phyloP scores from a whole-genome alignment of 2,888 invertebrate genomes.

The Calameuta idolon region DNA sequence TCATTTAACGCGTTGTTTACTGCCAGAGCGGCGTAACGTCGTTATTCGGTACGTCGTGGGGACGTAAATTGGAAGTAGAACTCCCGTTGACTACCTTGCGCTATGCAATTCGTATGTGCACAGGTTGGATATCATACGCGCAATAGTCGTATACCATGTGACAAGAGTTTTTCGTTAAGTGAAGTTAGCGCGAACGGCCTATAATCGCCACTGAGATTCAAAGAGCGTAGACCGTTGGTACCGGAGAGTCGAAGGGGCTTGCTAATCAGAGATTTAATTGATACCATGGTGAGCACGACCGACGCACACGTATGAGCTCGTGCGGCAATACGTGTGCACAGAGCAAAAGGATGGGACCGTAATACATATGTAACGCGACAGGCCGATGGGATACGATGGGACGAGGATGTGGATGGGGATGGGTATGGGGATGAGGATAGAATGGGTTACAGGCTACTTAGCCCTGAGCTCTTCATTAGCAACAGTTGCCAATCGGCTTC shows the following conservation, averaged over 20 bases:
- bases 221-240: constrained; percentile 40
- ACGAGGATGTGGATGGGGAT: constrained; percentile 32
- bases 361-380: constrained; percentile 60
- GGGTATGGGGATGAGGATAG: constrained; percentile 39
- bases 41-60: background rate
- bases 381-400: constrained; percentile 42
- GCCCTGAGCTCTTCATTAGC: constrained; percentile 61
- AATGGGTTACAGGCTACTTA: constrained; percentile 57
- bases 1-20: constrained; percentile 3
- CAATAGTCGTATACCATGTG: background rate
- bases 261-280: constrained; percentile 64
- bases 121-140: background rate
- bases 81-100: background rate
- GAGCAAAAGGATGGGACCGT: constrained; percentile 50
- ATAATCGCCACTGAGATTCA: constrained; percentile 50
- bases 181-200: constrained; percentile 22
- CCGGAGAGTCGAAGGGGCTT: constrained; percentile 41
- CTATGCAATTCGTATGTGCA: background rate
- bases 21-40: background rate
- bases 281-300: constrained; percentile 52
- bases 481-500: constrained; percentile 46
- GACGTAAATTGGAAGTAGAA: background rate
- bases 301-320: constrained; percentile 36
- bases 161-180: background rate
- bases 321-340: constrained; percentile 23